A percentile compares a stretch with the other conserved stretches of the same genome.
Evolutionary conservation across 2,888 invertebrate species (phyloP).

Genomic region (Torymus texanus): DNA sequence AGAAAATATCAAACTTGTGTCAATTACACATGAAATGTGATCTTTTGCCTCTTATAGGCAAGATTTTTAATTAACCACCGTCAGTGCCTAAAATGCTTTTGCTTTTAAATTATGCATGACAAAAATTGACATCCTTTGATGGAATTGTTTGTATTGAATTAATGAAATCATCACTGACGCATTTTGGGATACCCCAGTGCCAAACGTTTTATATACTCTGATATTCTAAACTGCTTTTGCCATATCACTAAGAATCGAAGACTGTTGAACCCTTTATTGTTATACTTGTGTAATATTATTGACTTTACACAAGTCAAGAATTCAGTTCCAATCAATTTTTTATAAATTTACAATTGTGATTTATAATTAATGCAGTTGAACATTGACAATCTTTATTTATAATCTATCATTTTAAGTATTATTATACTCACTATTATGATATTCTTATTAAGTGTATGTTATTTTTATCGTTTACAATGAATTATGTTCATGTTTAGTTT

Average conservation of each 20-base stretch:
- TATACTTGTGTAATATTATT: conserved; percentile 25
- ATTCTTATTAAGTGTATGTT: neutral
- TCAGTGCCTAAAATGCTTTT: conserved; percentile 51
- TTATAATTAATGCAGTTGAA: conserved; percentile 21
- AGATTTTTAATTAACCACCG: conserved; percentile 48
- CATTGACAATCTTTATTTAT: conserved; percentile 39
- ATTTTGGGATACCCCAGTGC: conserved; percentile 50
- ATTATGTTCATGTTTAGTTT: conserved; percentile 38
- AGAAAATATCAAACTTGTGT: conserved; percentile 51
- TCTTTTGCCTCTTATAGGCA: conserved; percentile 37
- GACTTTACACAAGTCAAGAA: conserved; percentile 11
- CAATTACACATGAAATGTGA: conserved; percentile 46
- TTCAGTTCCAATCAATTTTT: conserved; percentile 21
- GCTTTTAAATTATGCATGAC: conserved; percentile 3
- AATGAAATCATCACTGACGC: conserved; percentile 41
- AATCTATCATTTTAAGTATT: conserved; percentile 24
- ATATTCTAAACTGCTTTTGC: conserved; percentile 7
- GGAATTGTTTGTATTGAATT: conserved; percentile 32
- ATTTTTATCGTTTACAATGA: conserved; percentile 8
- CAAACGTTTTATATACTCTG: conserved; percentile 51
- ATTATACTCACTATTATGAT: conserved; percentile 23
- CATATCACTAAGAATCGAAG: conserved; percentile 21
- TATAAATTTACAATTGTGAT: conserved; percentile 32
- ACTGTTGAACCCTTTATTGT: conserved; percentile 37
- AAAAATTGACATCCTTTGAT: conserved; percentile 18